Conservation (phyloP, 2,888 invertebrate genomes). For the Dicyrtoma fusca region DNA sequence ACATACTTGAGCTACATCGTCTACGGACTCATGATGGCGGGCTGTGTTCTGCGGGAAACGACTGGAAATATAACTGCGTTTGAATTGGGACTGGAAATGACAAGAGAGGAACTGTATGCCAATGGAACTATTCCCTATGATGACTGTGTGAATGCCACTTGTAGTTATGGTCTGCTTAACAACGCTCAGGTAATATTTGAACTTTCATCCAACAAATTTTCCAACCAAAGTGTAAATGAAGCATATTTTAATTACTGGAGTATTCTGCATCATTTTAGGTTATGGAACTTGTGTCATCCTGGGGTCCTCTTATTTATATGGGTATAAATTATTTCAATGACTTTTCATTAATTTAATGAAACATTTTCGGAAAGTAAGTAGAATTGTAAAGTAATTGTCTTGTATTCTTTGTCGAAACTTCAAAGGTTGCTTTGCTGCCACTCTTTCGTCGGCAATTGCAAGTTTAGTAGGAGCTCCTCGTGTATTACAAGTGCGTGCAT, state of each 20-base stretch:
- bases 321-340: slow-evolving; percentile 1
- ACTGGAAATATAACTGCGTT: slow-evolving; percentile 58
- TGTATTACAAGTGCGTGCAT: slow-evolving; percentile 57
- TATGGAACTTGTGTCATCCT: slow-evolving; percentile 59
- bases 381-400: too few species aligned
- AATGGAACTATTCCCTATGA: neutral
- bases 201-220: neutral
- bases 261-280: slow-evolving; percentile 49
- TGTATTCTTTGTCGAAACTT: slow-evolving; percentile 55
- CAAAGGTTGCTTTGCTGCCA: slow-evolving; percentile 67
- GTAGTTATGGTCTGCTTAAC: slow-evolving; percentile 61
- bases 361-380: too few species aligned
- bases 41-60: slow-evolving; percentile 60
- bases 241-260: neutral
- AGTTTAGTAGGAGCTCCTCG: slow-evolving; percentile 66
- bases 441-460: slow-evolving; percentile 67
- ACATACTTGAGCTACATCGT: slow-evolving; percentile 65
- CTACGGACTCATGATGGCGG: slow-evolving; percentile 62
- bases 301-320: slow-evolving; percentile 60
- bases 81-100: slow-evolving; percentile 5
- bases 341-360: neutral
- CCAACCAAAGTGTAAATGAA: neutral
- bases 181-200: slow-evolving; percentile 61
- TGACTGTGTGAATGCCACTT: slow-evolving; percentile 49
- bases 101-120: neutral